Evolutionary conservation across 2,113 vertebrate species (phyloP), one percentile per base, ranked within the genome.

Genomic region (Clupea harengus): DNA sequence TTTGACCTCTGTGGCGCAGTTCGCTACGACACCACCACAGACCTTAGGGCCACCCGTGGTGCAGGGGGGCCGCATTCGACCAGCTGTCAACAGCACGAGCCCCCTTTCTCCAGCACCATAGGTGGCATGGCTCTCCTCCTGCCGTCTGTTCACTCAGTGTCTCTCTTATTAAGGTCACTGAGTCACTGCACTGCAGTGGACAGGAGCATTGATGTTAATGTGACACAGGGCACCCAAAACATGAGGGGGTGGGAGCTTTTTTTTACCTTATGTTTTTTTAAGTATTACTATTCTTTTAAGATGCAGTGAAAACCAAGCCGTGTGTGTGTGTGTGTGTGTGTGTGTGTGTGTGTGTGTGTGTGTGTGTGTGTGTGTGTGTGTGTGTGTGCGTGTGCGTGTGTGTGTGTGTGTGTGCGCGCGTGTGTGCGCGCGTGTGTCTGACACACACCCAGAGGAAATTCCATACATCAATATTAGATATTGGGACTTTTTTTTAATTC

Each of bases 271-370:
- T 39, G 39, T 39, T 32, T 72, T 13, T 10, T 25, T 72, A 72
- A 72, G 64, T 72, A 28, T 72, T 28, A 32, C 28, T 28, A 72
- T 72, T 72, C 28, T 32, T 28, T 32, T 72, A 72, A 72, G 64
- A 25, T 28, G 64, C 64, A 72, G 64, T 32, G 64, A 32, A 72
- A 25, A 72, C 64, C 25, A 32, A 72, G 13, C 11, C 1, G 45
- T 20, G 0, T 32, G 84, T 88, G 54, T 0, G 82, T 87, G 83
- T 47, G 50, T 84, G 17, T 52, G 81, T 10, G 25, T 47, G 64
- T 60, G 44, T 50, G 67, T 67, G 46, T 72, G 81, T 46, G 18
- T 60, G 45, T 20, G 0, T 32, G 84, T 88, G 54, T n/a, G 57
- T 0, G 82, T 87, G 83, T 47, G 50, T 84, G 17, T 52, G 81